Conservation (phyloP, 2,888 invertebrate genomes). For the Drosophila leonis region DNA sequence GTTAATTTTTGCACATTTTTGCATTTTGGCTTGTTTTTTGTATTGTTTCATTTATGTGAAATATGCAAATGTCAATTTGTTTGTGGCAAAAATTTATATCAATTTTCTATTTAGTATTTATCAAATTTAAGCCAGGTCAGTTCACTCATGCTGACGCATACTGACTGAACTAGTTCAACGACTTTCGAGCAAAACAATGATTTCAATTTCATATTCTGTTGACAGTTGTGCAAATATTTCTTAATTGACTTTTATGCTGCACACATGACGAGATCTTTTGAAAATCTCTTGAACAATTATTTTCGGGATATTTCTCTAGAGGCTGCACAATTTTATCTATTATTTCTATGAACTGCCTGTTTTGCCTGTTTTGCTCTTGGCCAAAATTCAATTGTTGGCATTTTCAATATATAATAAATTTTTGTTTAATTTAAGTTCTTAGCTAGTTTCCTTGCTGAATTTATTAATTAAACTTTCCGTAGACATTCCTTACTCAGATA, state of each 20-base stretch:
- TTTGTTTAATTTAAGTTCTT: neutral
- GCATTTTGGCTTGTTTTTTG: neutral
- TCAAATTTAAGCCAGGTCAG: constrained; percentile 2
- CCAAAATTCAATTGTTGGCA: neutral
- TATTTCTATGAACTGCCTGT: neutral
- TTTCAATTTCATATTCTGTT: constrained; percentile 14
- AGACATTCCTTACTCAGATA: constrained; percentile 8
- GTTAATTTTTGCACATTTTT: constrained; percentile 8
- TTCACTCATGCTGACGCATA: neutral
- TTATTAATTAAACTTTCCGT: constrained; percentile 16
- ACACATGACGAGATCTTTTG: constrained; percentile 2
- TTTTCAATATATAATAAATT: neutral
- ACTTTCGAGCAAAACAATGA: neutral
- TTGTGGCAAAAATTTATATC: constrained; percentile 8
- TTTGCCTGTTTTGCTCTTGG: neutral
- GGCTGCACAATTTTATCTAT: neutral
- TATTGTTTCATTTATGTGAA: constrained; percentile 1
- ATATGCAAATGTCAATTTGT: constrained; percentile 19
- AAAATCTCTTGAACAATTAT: constrained; percentile 7
- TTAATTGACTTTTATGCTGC: constrained; percentile 18
- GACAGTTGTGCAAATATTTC: constrained; percentile 15
- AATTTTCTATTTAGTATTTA: constrained; percentile 17
- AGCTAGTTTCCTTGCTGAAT: neutral
- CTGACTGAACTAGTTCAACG: neutral
- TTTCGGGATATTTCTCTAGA: neutral